Percentiles rank a stretch among this genome's conserved stretches.
Evolutionary conservation across 2,888 invertebrate species (phyloP).

Genomic region (Linyphia triangularis): DNA sequence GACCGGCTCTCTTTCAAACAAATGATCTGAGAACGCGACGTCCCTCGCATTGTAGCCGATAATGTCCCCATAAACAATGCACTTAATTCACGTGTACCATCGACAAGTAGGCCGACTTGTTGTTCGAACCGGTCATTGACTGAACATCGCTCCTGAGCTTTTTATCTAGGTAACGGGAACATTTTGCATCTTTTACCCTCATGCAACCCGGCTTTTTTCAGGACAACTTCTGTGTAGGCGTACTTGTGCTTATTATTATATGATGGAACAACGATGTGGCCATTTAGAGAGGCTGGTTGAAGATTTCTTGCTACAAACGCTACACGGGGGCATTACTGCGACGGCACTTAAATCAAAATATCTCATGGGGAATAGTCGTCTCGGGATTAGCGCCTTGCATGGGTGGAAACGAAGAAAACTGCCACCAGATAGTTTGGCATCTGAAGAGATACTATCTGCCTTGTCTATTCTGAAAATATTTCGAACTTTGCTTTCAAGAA

Average conservation of each 20-base stretch:
- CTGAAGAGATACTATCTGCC: too few relatives aligned
- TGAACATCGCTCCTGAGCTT: background rate
- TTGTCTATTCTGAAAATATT: too few relatives aligned
- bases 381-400: too few relatives aligned
- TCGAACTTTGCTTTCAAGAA: too few relatives aligned
- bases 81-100: slow-evolving; percentile 13
- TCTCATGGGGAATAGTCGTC: too few relatives aligned
- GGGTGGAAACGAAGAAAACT: too few relatives aligned
- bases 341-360: too few relatives aligned
- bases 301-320: too few relatives aligned
- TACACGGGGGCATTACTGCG: too few relatives aligned
- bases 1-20: background rate
- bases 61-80: slow-evolving; percentile 26
- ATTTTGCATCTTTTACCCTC: background rate
- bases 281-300: too few relatives aligned
- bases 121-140: slow-evolving; percentile 47
- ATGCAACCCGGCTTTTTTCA: background rate
- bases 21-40: slow-evolving; percentile 15
- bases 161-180: slow-evolving; percentile 47
- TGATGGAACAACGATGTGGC: background rate
- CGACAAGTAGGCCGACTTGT: slow-evolving; percentile 42
- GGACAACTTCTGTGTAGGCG: background rate
- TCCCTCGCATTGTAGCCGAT: background rate
- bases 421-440: too few relatives aligned
- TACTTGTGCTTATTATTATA: background rate